These are phyloP conservation scores for Limnephilus rhombicus DNA, from an alignment of 2,888 invertebrate genomes.

Conservation along the genomic window DNA sequence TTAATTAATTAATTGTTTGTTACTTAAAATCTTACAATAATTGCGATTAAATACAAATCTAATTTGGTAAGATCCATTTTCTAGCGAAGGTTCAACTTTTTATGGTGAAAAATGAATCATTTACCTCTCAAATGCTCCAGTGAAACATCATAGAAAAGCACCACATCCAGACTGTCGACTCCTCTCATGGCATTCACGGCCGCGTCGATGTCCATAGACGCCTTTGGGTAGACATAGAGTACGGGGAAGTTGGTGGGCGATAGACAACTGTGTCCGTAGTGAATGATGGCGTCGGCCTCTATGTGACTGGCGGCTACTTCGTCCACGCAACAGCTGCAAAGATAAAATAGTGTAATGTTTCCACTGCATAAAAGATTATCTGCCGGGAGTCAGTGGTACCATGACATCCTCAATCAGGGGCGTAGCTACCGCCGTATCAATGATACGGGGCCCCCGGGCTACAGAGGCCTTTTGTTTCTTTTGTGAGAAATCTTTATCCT, in stretches of 20 bases:
- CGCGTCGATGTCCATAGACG: conserved; percentile 75
- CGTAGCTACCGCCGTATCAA: too few species aligned
- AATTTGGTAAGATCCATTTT: too few species aligned
- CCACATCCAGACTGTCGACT: conserved; percentile 71
- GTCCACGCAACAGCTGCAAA: conserved; percentile 91
- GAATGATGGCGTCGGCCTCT: conserved; percentile 90
- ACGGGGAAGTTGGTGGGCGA: conserved; percentile 88
- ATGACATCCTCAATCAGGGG: background rate
- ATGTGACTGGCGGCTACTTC: conserved; percentile 94
- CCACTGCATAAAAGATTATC: background rate
- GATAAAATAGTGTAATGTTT: background rate
- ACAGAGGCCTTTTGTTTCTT: too few species aligned
- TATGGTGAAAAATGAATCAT: too few species aligned
- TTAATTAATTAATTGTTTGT: too few species aligned
- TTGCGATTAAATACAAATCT: too few species aligned
- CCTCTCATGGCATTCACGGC: conserved; percentile 68
- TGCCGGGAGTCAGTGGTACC: background rate
- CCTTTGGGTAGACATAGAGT: conserved; percentile 84
- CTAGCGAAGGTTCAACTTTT: too few species aligned
- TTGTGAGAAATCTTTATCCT: too few species aligned
- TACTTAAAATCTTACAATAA: too few species aligned
- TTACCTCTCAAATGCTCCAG: conserved; percentile 81
- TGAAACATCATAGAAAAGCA: conserved; percentile 83
- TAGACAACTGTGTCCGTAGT: conserved; percentile 94
- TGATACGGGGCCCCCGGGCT: too few species aligned